Percentiles rank a stretch among this genome's conserved stretches.
phyloP scores from a whole-genome alignment of 2,113 vertebrate genomes.

The Aspiorhynchus laticeps region DNA sequence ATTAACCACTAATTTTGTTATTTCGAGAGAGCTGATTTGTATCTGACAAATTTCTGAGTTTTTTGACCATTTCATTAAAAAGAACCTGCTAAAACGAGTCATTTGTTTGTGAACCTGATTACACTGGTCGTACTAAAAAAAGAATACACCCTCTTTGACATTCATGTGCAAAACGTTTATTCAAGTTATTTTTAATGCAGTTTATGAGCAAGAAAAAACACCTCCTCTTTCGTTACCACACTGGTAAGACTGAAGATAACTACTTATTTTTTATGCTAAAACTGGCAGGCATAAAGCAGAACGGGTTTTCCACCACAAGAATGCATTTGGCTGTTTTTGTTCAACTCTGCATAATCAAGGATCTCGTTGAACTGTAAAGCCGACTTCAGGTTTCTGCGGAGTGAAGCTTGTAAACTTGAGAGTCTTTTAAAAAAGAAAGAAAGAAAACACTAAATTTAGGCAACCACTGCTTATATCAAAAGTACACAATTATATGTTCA shows the following conservation, averaged over 20 bases:
- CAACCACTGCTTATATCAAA: conserved; percentile 49
- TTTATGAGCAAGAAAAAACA: conserved; percentile 42
- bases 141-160: not conserved
- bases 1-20: not conserved
- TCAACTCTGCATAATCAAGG: conserved; percentile 44
- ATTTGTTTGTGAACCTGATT: not conserved
- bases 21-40: not conserved
- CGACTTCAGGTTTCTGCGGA: not conserved
- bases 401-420: conserved; percentile 36
- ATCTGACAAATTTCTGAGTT: not conserved
- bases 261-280: conserved; percentile 49
- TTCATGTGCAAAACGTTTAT: conserved; percentile 57
- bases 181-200: conserved; percentile 56
- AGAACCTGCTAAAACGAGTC: not conserved
- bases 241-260: conserved; percentile 19
- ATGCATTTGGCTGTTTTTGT: conserved; percentile 51
- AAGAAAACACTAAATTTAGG: conserved; percentile 57
- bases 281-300: conserved; percentile 45
- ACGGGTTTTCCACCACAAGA: conserved; percentile 60
- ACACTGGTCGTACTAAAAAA: not conserved
- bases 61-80: not conserved
- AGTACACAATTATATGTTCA: conserved; percentile 59
- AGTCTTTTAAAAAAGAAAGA: conserved; percentile 10
- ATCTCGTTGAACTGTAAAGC: conserved; percentile 12
- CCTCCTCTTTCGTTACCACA: conserved; percentile 18